These are phyloP conservation scores for Leucoma salicis DNA, from an alignment of 2,888 invertebrate species.

Conservation along the genomic window DNA sequence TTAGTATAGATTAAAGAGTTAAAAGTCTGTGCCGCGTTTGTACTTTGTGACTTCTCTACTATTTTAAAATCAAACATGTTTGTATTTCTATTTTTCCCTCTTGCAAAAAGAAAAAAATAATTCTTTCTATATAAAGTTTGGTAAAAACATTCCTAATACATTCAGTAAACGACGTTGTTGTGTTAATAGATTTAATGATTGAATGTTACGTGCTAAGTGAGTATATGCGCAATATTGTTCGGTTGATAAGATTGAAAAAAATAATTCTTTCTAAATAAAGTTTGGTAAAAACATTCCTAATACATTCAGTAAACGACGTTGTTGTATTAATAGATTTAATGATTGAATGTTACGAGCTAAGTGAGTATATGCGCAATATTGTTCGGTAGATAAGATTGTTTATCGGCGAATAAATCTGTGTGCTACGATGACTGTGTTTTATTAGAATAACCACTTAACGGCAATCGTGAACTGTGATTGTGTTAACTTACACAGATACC, in stretches of 20 bases:
- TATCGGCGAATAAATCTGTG: constrained; percentile 34
- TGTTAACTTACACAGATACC: constrained; percentile 35
- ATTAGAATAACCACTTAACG: constrained; percentile 50
- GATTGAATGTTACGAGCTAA: constrained; percentile 3
- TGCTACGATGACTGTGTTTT: constrained; percentile 44
- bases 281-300: too few relatives aligned
- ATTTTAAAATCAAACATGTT: too few relatives aligned
- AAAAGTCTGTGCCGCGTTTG: too few relatives aligned
- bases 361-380: constrained; percentile 13
- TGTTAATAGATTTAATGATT: constrained; percentile 7
- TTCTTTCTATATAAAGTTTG: too few relatives aligned
- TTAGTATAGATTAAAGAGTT: too few relatives aligned
- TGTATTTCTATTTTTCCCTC: too few relatives aligned
- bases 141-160: too few relatives aligned
- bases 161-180: constrained; percentile 4
- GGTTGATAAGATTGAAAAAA: constrained; percentile 30
- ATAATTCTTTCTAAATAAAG: too few relatives aligned
- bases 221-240: constrained; percentile 15
- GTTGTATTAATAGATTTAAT: constrained; percentile 6
- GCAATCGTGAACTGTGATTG: constrained; percentile 47
- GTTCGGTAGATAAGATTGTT: constrained; percentile 29
- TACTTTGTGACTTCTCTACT: too few relatives aligned
- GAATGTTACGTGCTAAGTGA: constrained; percentile 6
- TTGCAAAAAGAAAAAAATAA: too few relatives aligned
- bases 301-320: too few relatives aligned